These are phyloP conservation scores for Corythucha ciliata DNA, from an alignment of 2,888 invertebrate species.

Conservation along the genomic window DNA sequence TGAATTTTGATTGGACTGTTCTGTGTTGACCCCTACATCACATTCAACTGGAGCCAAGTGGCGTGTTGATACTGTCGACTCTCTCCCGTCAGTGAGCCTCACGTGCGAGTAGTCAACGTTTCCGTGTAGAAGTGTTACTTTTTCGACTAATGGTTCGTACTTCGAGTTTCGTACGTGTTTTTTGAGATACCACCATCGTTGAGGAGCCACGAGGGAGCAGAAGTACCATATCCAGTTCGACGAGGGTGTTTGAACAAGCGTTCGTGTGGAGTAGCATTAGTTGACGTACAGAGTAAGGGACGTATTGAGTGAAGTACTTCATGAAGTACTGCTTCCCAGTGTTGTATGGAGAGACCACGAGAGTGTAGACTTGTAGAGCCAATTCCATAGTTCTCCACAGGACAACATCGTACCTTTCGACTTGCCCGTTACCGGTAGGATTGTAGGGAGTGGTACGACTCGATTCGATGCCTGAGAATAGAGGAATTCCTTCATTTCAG, in stretches of 20 bases:
- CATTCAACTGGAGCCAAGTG: too few species aligned
- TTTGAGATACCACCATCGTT: constrained; percentile 12
- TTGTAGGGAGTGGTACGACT: constrained; percentile 19
- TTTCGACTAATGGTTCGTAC: constrained; percentile 30
- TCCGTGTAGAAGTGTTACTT: too few species aligned
- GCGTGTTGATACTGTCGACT: too few species aligned
- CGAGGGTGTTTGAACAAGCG: constrained; percentile 23
- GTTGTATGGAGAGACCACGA: background rate
- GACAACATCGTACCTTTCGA: constrained; percentile 17
- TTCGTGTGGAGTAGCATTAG: constrained; percentile 30
- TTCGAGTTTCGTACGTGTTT: constrained; percentile 10
- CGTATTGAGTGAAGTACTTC: constrained; percentile 30
- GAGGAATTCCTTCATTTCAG: too few species aligned
- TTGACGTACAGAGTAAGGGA: constrained; percentile 30
- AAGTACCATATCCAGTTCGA: constrained; percentile 1
- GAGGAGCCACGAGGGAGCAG: constrained; percentile 13
- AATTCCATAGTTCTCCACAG: constrained; percentile 21
- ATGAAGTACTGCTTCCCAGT: constrained; percentile 17
- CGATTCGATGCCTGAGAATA: too few species aligned
- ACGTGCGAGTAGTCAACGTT: too few species aligned
- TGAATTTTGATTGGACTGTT: too few species aligned
- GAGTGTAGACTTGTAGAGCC: too few species aligned
- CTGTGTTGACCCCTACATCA: too few species aligned
- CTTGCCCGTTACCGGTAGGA: constrained; percentile 21
- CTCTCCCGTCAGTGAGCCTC: too few species aligned